Percentiles rank a stretch among this genome's conserved stretches.
Conservation (phyloP, 2,888 invertebrate genomes). For the Lampropteryx suffumata region DNA sequence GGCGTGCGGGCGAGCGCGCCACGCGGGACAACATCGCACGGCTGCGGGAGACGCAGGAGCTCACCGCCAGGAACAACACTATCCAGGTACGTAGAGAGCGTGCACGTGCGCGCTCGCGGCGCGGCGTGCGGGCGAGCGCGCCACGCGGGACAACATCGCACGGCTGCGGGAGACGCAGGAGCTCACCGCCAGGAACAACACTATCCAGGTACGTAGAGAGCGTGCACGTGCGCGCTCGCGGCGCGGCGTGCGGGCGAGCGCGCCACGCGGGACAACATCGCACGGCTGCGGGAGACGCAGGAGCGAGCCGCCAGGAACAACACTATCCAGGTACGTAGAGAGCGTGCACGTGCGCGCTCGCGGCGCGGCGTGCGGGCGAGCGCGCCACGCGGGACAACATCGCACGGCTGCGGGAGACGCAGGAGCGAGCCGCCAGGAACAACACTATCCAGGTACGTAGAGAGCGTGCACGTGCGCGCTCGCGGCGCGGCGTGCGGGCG, state of each 20-base stretch:
- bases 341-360: too few relatives aligned
- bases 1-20: constrained; percentile 54
- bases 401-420: too few relatives aligned
- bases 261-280: constrained; percentile 36
- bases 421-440: too few relatives aligned
- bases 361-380: too few relatives aligned
- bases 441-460: too few relatives aligned
- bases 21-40: constrained; percentile 37
- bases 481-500: too few relatives aligned
- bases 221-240: too few relatives aligned
- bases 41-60: constrained; percentile 53
- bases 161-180: constrained; percentile 53
- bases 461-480: too few relatives aligned
- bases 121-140: constrained; percentile 54
- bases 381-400: too few relatives aligned
- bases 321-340: constrained; percentile 69
- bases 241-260: constrained; percentile 56
- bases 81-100: constrained; percentile 69
- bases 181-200: constrained; percentile 56
- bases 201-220: constrained; percentile 70
- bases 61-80: constrained; percentile 58
- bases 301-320: constrained; percentile 60
- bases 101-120: too few relatives aligned
- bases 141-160: constrained; percentile 35
- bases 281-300: constrained; percentile 46